These are phyloP conservation scores for Agrochola circellaris DNA, from an alignment of 2,888 invertebrate species.

Conservation along the genomic window DNA sequence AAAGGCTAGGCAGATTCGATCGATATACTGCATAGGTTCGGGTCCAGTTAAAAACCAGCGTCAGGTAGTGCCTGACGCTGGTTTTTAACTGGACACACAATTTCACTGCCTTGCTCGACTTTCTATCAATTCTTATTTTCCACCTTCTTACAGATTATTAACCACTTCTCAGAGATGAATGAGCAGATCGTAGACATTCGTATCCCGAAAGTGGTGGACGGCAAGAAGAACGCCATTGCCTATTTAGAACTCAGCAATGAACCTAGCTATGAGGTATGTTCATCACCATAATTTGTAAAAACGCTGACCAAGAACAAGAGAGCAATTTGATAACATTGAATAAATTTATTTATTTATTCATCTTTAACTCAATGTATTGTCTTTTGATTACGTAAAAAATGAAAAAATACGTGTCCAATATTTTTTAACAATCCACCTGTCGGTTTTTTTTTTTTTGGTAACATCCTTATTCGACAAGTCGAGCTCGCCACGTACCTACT, in stretches of 20 bases:
- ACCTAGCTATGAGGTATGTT: slow-evolving; percentile 82
- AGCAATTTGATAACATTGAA: neutral
- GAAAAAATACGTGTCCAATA: no score
- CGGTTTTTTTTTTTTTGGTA: no score
- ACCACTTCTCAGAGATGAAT: slow-evolving; percentile 83
- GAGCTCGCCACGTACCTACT: no score
- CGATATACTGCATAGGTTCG: no score
- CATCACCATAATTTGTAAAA: neutral
- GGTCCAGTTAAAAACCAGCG: no score
- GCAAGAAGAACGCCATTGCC: slow-evolving; percentile 83
- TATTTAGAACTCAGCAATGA: slow-evolving; percentile 84
- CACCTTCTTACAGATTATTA: slow-evolving; percentile 77
- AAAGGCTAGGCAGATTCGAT: no score
- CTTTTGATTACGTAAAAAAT: no score
- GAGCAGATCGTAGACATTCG: slow-evolving; percentile 81
- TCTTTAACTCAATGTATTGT: no score
- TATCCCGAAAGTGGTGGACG: slow-evolving; percentile 78
- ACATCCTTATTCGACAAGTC: no score
- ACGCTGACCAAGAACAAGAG: neutral
- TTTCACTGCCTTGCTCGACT: neutral
- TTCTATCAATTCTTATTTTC: neutral
- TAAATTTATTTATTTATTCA: neutral
- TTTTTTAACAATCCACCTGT: no score
- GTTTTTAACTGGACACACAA: no score
- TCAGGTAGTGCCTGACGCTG: no score